These are phyloP conservation scores for Protula sp. DNA, from an alignment of 2,888 invertebrate species.

Conservation along the genomic window DNA sequence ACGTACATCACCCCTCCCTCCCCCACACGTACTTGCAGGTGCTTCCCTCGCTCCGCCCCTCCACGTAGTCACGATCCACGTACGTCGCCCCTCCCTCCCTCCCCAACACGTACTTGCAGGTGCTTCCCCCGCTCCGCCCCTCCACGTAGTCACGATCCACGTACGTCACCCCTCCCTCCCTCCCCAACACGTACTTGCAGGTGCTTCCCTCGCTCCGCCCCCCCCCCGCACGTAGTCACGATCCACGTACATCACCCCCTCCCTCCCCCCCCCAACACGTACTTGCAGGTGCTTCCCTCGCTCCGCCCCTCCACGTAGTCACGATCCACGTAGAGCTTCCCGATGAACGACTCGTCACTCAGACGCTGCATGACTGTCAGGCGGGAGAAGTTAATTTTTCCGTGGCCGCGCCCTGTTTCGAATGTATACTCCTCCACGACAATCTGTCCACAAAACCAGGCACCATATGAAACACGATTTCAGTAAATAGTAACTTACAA, in stretches of 20 bases:
- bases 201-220: conserved; percentile 71
- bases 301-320: conserved; percentile 70
- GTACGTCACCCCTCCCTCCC: conserved; percentile 86
- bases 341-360: conserved; percentile 81
- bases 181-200: conserved; percentile 81
- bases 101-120: conserved; percentile 83
- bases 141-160: conserved; percentile 78
- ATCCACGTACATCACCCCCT: conserved; percentile 84
- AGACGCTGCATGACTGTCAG: conserved; percentile 81
- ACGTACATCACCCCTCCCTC: conserved; percentile 85
- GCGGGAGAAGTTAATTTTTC: conserved; percentile 75
- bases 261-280: too few relatives aligned
- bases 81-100: conserved; percentile 83
- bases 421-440: conserved; percentile 81
- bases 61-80: conserved; percentile 76
- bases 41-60: conserved; percentile 70
- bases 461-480: too few relatives aligned
- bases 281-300: conserved; percentile 78
- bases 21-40: conserved; percentile 83
- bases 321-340: conserved; percentile 82
- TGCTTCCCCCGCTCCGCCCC: conserved; percentile 69
- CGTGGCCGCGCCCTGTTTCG: conserved; percentile 73
- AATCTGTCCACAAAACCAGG: too few relatives aligned
- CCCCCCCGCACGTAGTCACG: conserved; percentile 73
- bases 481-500: too few relatives aligned